phyloP scores from a whole-genome alignment of 2,113 vertebrate species.

The Galbula dea region DNA sequence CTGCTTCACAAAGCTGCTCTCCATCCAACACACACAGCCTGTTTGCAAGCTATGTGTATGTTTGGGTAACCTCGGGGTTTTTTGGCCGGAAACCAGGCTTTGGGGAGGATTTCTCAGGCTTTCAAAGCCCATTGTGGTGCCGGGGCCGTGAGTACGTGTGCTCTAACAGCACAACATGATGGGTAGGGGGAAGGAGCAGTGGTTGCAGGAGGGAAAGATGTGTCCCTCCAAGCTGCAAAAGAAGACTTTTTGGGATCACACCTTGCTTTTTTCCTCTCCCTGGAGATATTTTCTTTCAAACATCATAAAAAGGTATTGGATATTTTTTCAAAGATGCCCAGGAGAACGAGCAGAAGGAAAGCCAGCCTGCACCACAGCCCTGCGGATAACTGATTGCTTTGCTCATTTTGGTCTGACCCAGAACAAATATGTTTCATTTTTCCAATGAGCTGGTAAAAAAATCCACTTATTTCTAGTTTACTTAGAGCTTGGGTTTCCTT shows the following conservation, averaged over 20 bases:
- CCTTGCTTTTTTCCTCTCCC: not conserved
- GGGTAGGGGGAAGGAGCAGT: not conserved
- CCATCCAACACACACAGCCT: slow-evolving; percentile 39
- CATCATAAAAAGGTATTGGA: slow-evolving; percentile 44
- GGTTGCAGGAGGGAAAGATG: not conserved
- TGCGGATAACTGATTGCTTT: slow-evolving; percentile 58
- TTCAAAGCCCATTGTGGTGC: slow-evolving; percentile 22
- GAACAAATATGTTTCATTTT: slow-evolving; percentile 67
- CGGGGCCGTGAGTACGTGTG: not conserved
- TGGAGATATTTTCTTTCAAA: slow-evolving; percentile 28
- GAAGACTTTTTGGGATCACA: slow-evolving; percentile 35
- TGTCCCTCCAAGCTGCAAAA: not conserved
- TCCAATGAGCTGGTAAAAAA: slow-evolving; percentile 58
- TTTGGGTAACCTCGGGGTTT: slow-evolving; percentile 49
- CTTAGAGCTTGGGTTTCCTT: not conserved
- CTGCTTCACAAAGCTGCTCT: slow-evolving; percentile 21
- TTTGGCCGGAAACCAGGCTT: slow-evolving; percentile 59
- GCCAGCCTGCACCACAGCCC: not conserved
- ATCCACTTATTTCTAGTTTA: slow-evolving; percentile 50
- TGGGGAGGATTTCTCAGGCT: slow-evolving; percentile 55
- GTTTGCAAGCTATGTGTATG: slow-evolving; percentile 14
- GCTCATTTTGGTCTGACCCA: slow-evolving; percentile 58
- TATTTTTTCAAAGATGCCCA: slow-evolving; percentile 41
- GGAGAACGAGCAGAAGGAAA: slow-evolving; percentile 20
- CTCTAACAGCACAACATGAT: not conserved